Evolutionary conservation across 2,888 invertebrate species (phyloP).

Genomic region (Formica aserva): DNA sequence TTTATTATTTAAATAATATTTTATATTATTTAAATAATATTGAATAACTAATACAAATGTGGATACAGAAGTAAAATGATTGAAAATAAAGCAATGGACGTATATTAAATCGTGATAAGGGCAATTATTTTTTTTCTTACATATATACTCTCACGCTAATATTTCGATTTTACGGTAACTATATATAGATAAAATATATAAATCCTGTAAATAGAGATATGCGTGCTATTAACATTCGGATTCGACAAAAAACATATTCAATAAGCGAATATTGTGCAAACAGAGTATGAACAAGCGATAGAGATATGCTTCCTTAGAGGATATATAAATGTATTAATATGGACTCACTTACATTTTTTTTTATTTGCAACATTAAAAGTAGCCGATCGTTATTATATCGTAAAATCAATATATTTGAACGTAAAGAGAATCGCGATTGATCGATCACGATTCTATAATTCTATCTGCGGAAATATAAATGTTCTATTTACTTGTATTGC

Average conservation of each 20-base stretch:
- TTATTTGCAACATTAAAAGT: slow-evolving; percentile 24
- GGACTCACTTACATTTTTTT: background rate
- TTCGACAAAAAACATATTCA: slow-evolving; percentile 6
- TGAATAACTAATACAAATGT: background rate
- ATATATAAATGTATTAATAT: slow-evolving; percentile 18
- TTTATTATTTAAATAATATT: background rate
- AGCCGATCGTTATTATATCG: slow-evolving; percentile 20
- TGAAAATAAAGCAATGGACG: slow-evolving; percentile 38
- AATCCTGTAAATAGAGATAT: slow-evolving; percentile 17
- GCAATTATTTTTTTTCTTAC: slow-evolving; percentile 15
- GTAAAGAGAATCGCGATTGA: background rate
- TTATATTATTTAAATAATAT: slow-evolving; percentile 1
- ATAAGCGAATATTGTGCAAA: background rate
- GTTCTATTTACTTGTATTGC: slow-evolving; percentile 35
- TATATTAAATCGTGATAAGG: slow-evolving; percentile 43
- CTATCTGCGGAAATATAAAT: slow-evolving; percentile 42
- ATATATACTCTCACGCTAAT: background rate
- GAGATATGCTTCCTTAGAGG: slow-evolving; percentile 30
- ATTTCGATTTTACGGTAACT: slow-evolving; percentile 48
- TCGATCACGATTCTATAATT: slow-evolving; percentile 13
- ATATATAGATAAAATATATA: slow-evolving; percentile 24
- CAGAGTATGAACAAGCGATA: slow-evolving; percentile 34
- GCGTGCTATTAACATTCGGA: background rate
- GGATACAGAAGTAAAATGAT: slow-evolving; percentile 1
- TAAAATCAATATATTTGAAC: slow-evolving; percentile 33